A percentile compares a stretch with the other conserved stretches of the same genome.
phyloP scores from a whole-genome alignment of 2,797 vertebrate species.

The Clarias laeviceps region DNA sequence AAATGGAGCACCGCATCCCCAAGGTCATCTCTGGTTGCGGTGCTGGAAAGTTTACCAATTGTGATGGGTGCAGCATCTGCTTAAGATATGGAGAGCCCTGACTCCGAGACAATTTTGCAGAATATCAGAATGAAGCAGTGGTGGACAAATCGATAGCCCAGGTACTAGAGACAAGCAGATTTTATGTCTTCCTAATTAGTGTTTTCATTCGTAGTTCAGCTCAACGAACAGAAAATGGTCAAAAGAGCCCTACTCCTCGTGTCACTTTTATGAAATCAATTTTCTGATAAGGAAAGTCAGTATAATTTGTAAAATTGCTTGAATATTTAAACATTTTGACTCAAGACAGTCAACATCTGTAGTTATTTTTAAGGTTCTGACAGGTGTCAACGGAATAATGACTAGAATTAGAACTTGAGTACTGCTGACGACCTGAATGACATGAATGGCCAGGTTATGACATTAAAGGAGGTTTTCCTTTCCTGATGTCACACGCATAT shows the following conservation, averaged over 20 bases:
- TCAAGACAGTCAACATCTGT: too few relatives aligned
- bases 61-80: conserved; percentile 50
- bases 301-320: too few relatives aligned
- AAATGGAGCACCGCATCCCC: conserved; percentile 32
- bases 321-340: background rate
- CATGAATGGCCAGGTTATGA: too few relatives aligned
- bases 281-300: too few relatives aligned
- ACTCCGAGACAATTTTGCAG: background rate
- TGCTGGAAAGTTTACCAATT: conserved; percentile 35
- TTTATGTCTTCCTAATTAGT: background rate
- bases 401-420: background rate
- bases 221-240: background rate
- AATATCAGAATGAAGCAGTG: background rate
- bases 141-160: background rate
- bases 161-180: background rate
- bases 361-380: background rate
- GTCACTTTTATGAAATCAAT: background rate
- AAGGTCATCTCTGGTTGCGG: conserved; percentile 28
- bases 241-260: background rate
- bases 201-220: background rate
- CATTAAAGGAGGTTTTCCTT: too few relatives aligned
- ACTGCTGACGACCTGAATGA: too few relatives aligned
- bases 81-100: conserved; percentile 20
- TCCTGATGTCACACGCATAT: too few relatives aligned
- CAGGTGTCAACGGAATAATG: background rate